Base-by-base conservation (phyloP, 2,113 vertebrate species). In the Picathartes gymnocephalus region DNA sequence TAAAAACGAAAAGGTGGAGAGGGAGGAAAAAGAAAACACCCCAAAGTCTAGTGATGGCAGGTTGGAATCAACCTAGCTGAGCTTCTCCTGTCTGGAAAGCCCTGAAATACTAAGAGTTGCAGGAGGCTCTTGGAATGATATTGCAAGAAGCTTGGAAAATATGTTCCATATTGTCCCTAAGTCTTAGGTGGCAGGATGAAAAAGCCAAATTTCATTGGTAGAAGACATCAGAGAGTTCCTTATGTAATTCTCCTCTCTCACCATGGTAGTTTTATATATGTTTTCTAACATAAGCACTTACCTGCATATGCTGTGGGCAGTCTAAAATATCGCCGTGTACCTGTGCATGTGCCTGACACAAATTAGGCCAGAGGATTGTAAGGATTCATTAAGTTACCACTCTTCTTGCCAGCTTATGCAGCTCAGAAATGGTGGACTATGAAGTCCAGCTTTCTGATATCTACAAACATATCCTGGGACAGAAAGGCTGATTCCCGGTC, bases 1-100 rank as follows among this genome's bases (percentile, higher is more conserved):
- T 88, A 69, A 60, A 95, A 92, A 72, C 51, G 78, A 66, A 78
- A 72, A 47, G 33, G 68, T 80, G 54, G 62, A 58, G 66, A 61
- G 54, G 27, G 33, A 83, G 65, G 71, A 37, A 53, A 45, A 33
- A 54, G 58, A 31, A 61, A 76, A 60, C 16, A 35, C 27, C 27
- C 35, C 35, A 5, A 53, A 42, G 10, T 56, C 42, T 20, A 3
- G 58, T 2, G 11, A 14, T 22, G 88, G 48, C 47, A 50, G 35
- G 20, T 8, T 66, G 66, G 74, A 68, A 80, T 56, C 44, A 27
- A 28, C 27, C 76, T 37, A 57, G 48, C 56, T 81, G 76, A 65
- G 11, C 48, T 56, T 9, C 44, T 78, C n/a, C 54, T 50, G 65
- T 40, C 50, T 89, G 86, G 74, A 28, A 77, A 78, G 23, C 14